Evolutionary conservation across 2,888 invertebrate genomes (phyloP), one percentile per base, ranked within the genome.

Genomic region (Meta bourneti): DNA sequence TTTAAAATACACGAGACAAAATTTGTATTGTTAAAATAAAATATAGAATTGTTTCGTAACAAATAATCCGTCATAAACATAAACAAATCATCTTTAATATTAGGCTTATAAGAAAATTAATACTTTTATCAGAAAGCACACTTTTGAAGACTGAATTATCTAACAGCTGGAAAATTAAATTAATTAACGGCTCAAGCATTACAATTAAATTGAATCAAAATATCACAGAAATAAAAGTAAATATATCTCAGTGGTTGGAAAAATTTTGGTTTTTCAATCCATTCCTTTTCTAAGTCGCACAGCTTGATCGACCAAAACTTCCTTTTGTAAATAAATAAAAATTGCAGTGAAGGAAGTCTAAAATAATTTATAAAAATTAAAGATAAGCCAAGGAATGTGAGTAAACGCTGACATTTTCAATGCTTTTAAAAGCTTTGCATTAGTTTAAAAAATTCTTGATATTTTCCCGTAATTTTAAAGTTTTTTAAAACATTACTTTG

Each of bases 201-300:
- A 78, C 90, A 90, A 61, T 49, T 9, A 51, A 49, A 49, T 71
- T 61, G 80, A 49, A 13, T 13, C 49, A 80, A 84, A 85, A 69
- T 90, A 90, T 80, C 80, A 90, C 85, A 85, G 80, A 90, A 84
- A 90, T 84, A 80, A 85, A 85, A 85, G 75, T 71, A 90, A 80
- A 90, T 85, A 69, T 48, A 74, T 90, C 16, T 72, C 7, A 79
- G 13, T 51, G 48, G 84, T 34, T 61, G 19, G 34, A n/a, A 86
- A 70, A 81, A 49, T 70, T 77, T 72, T 80, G 54, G 51, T 86
- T 81, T 81, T 81, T 81, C 54, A 91, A 81, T 87, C 90, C 86
- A 86, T 86, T 61, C 81, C 52, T 86, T 84, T 52, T 74, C 52
- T 52, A 54, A 81, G 81, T 80, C 86, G 81, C 86, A 78, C 90